phyloP scores from a whole-genome alignment of 2,888 invertebrate genomes.

The Lepidocyrtoides sp. region DNA sequence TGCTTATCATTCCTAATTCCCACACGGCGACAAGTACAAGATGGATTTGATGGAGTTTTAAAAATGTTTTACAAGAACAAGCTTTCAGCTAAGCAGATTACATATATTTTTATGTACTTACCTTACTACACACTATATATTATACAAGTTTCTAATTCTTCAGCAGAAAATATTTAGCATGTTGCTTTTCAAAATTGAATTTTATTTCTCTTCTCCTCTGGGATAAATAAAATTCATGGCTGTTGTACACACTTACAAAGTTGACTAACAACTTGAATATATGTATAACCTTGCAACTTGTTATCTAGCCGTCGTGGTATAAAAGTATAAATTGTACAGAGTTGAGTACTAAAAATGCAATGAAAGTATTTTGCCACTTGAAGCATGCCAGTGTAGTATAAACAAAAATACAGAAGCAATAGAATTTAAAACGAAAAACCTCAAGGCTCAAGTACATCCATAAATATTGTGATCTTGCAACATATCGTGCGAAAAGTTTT shows the following conservation, averaged over 20 bases:
- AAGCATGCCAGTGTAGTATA: neutral
- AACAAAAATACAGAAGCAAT: neutral
- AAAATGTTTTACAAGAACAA: neutral
- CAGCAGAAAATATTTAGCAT: neutral
- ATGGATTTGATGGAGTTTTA: neutral
- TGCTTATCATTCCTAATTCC: neutral
- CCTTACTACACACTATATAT: neutral
- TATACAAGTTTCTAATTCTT: neutral
- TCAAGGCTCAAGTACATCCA: conserved; percentile 4
- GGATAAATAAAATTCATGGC: neutral
- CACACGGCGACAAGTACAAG: neutral
- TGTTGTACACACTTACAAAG: neutral
- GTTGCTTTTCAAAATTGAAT: neutral
- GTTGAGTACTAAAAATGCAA: neutral
- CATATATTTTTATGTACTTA: too few species aligned
- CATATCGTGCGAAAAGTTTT: conserved; percentile 27
- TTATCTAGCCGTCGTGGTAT: too few species aligned
- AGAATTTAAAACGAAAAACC: neutral
- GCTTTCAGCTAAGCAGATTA: too few species aligned
- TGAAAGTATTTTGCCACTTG: neutral
- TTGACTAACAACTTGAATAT: conserved; percentile 4
- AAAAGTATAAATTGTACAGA: neutral
- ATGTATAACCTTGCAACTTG: neutral
- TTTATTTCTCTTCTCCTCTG: neutral
- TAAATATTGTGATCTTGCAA: neutral